These are phyloP conservation scores for Melanophora roralis DNA, from an alignment of 2,888 invertebrate genomes.

Conservation along the genomic window DNA sequence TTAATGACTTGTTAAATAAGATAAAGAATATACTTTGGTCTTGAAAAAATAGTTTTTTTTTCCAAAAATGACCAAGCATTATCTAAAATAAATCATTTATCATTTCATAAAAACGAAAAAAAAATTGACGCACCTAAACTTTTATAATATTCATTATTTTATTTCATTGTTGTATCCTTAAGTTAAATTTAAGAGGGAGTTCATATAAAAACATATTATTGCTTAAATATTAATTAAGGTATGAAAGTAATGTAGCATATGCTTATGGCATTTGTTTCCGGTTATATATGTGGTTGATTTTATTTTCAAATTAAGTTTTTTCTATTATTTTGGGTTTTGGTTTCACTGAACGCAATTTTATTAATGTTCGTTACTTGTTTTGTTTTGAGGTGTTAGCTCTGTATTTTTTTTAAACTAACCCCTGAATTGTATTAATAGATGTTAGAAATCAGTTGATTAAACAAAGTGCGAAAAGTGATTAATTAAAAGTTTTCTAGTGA, in stretches of 20 bases:
- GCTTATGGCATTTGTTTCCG: too few relatives aligned
- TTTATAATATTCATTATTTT: not conserved
- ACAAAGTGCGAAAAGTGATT: not conserved
- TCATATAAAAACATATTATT: constrained; percentile 22
- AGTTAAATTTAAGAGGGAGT: too few relatives aligned
- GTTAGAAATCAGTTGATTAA: constrained; percentile 1
- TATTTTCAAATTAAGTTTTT: too few relatives aligned
- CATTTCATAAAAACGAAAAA: constrained; percentile 11
- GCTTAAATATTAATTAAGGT: constrained; percentile 16
- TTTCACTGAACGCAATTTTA: not conserved
- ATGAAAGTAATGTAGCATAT: not conserved
- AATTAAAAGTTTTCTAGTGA: not conserved
- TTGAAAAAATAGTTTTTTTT: too few relatives aligned
- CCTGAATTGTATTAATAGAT: not conserved
- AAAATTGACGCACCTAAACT: not conserved
- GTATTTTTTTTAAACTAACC: not conserved
- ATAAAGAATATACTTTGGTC: too few relatives aligned
- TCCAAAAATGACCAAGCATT: too few relatives aligned
- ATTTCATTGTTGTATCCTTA: too few relatives aligned
- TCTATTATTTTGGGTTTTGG: not conserved
- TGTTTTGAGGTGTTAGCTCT: not conserved
- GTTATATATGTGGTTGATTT: too few relatives aligned
- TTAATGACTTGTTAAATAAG: too few relatives aligned
- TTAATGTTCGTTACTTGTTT: not conserved
- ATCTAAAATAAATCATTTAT: constrained; percentile 41